These are phyloP conservation scores for Hetaerina americana DNA, from an alignment of 1,140 invertebrate genomes.

Conservation along the genomic window DNA sequence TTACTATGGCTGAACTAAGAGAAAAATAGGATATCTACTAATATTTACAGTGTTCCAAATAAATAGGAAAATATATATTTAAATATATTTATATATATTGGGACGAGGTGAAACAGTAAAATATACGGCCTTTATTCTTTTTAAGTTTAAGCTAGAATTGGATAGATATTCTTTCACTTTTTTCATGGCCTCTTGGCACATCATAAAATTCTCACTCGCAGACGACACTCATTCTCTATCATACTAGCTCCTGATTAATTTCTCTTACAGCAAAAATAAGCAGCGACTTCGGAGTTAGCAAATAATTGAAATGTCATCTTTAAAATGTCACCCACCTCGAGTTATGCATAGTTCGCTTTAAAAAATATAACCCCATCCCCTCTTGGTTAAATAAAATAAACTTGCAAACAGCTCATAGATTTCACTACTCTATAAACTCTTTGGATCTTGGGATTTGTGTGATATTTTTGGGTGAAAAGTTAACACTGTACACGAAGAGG, in stretches of 20 bases:
- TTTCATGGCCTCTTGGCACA: too few species aligned
- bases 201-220: neutral
- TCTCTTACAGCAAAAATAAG: neutral
- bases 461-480: too few species aligned
- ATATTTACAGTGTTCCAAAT: neutral
- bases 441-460: neutral
- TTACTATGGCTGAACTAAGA: neutral
- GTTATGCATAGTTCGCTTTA: neutral
- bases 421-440: neutral
- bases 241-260: neutral
- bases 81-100: neutral
- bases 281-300: neutral
- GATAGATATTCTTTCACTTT: too few species aligned
- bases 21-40: neutral
- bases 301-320: neutral
- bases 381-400: neutral
- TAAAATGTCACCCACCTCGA: neutral
- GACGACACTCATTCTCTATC: neutral
- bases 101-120: neutral
- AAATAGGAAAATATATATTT: neutral
- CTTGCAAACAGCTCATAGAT: neutral
- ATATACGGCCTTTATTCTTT: neutral
- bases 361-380: neutral
- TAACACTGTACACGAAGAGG: slow-evolving; percentile 5
- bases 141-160: too few species aligned